Evolutionary conservation across 2,888 invertebrate genomes (phyloP).

Genomic region (Pinctada fucata): DNA sequence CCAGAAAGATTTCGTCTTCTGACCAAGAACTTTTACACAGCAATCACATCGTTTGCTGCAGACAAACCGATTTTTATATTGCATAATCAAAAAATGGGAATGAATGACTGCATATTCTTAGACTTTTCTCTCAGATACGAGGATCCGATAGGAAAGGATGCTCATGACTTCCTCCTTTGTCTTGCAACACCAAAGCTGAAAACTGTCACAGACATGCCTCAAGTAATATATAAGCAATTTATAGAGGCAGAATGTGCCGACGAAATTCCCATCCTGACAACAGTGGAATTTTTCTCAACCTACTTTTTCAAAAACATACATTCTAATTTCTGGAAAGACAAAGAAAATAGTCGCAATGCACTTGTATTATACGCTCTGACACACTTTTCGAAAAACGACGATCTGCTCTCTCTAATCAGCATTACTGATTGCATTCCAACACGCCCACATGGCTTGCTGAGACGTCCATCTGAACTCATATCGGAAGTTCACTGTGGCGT

Average conservation of each 20-base stretch:
- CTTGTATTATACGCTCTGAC: constrained; percentile 14
- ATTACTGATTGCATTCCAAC: constrained; percentile 28
- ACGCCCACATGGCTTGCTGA: constrained; percentile 1
- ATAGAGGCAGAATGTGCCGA: not conserved
- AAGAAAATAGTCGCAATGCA: not conserved
- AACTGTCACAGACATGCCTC: constrained; percentile 15
- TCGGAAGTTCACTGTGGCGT: not conserved
- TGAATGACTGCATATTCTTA: constrained; percentile 42
- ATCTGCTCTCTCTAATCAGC: constrained; percentile 5
- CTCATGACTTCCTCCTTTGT: constrained; percentile 3
- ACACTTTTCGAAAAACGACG: not conserved
- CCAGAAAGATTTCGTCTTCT: not conserved
- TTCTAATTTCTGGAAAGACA: not conserved
- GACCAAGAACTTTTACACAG: constrained; percentile 32
- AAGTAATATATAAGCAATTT: constrained; percentile 9
- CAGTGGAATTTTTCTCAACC: not conserved
- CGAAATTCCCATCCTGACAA: not conserved
- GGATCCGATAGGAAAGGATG: not conserved
- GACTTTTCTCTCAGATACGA: constrained; percentile 15
- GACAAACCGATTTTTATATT: constrained; percentile 33
- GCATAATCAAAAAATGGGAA: constrained; percentile 14
- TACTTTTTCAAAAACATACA: constrained; percentile 9
- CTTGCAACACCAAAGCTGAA: not conserved
- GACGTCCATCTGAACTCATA: constrained; percentile 22
- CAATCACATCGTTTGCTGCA: constrained; percentile 9